Conservation (phyloP, 2,888 invertebrate genomes). For the Linhomoeus sp. region DNA sequence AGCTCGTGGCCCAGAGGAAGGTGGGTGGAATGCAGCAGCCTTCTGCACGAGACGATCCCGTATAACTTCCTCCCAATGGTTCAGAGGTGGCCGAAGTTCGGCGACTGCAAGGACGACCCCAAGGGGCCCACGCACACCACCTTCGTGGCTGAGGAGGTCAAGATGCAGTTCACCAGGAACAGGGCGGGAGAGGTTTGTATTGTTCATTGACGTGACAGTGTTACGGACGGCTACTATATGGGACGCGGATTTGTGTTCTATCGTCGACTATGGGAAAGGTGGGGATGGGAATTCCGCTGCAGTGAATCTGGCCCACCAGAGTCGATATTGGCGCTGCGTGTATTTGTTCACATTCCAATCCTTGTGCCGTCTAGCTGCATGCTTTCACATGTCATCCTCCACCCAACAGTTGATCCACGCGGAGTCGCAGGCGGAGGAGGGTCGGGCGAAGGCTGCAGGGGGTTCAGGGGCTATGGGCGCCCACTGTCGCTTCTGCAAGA, state of each 20-base stretch:
- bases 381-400: constrained; percentile 14
- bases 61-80: no score
- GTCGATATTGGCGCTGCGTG: no score
- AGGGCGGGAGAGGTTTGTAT: constrained; percentile 17
- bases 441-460: constrained; percentile 6
- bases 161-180: constrained; percentile 46
- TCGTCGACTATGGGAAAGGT: no score
- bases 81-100: constrained; percentile 76
- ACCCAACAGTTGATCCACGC: constrained; percentile 31
- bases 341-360: no score
- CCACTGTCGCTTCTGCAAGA: constrained; percentile 24
- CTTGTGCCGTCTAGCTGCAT: no score
- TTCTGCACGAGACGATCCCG: no score
- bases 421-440: constrained; percentile 11
- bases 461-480: constrained; percentile 6
- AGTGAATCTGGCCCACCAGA: no score
- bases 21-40: no score
- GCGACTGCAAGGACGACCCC: constrained; percentile 66
- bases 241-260: no score
- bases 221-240: no score
- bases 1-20: constrained; percentile 75
- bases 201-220: no score
- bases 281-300: no score
- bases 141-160: constrained; percentile 80
- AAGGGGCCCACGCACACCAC: constrained; percentile 98